These are phyloP conservation scores for Pristionchus mayeri DNA, from an alignment of 2,888 invertebrate genomes.

Conservation along the genomic window DNA sequence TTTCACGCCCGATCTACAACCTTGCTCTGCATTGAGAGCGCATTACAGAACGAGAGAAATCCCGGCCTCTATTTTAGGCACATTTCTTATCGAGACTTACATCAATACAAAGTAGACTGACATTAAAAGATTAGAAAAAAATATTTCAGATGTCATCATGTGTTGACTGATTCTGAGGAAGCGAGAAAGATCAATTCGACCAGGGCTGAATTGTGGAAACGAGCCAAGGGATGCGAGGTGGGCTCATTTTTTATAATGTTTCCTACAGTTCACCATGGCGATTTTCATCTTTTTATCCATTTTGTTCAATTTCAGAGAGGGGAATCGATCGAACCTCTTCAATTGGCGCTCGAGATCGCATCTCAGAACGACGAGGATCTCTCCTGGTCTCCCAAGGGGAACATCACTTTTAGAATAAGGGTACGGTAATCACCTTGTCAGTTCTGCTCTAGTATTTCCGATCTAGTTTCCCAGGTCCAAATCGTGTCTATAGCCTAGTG, in stretches of 20 bases:
- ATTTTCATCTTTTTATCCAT: not conserved
- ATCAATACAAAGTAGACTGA: not conserved
- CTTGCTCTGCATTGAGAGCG: slow-evolving; percentile 1
- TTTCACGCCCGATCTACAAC: slow-evolving; percentile 13
- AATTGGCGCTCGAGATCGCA: slow-evolving; percentile 44
- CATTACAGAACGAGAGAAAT: not conserved
- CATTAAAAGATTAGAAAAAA: not conserved
- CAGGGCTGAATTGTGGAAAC: slow-evolving; percentile 54
- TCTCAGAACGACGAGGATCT: slow-evolving; percentile 52
- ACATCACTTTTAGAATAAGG: slow-evolving; percentile 38
- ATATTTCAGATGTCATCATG: slow-evolving; percentile 55
- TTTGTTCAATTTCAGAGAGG: slow-evolving; percentile 22
- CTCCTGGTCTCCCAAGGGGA: slow-evolving; percentile 58
- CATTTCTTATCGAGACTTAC: not conserved
- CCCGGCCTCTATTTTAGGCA: not conserved
- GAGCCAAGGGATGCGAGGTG: slow-evolving; percentile 61
- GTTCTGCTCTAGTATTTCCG: too few relatives aligned
- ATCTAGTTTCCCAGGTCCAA: too few relatives aligned
- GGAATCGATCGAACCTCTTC: slow-evolving; percentile 17
- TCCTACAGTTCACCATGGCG: slow-evolving; percentile 19
- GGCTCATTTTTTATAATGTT: not conserved
- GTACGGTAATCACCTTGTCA: not conserved
- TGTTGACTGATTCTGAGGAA: slow-evolving; percentile 55
- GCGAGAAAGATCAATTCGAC: slow-evolving; percentile 57
- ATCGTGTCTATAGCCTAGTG: not conserved